Evolutionary conservation across 2,113 vertebrate genomes (phyloP).

Genomic region (Prochilodus magdalenae): DNA sequence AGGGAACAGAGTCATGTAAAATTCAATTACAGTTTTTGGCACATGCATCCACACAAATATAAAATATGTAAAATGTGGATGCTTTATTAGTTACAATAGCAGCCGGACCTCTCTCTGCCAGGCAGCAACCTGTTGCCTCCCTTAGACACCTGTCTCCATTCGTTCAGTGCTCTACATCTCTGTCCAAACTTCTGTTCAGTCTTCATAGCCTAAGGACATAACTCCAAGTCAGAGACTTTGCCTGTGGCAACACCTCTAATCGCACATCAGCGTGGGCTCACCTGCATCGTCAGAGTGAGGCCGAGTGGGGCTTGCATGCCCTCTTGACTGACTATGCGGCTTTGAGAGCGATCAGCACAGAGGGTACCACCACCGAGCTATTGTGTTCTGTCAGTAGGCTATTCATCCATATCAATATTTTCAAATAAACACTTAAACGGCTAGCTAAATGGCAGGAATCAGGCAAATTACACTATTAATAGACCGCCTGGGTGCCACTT

Average conservation of each 20-base stretch:
- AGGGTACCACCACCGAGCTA: not conserved
- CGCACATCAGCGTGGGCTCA: slow-evolving; percentile 47
- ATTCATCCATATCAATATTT: slow-evolving; percentile 46
- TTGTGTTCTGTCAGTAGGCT: not conserved
- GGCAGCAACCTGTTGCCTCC: slow-evolving; percentile 9
- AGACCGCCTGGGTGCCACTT: slow-evolving; percentile 37
- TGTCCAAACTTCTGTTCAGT: slow-evolving; percentile 43
- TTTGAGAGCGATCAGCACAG: slow-evolving; percentile 12
- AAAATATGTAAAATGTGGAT: too few species aligned
- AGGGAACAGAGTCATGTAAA: too few species aligned
- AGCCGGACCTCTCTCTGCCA: not conserved
- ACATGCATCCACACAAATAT: too few species aligned
- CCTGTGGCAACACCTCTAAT: slow-evolving; percentile 53
- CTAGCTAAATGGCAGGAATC: slow-evolving; percentile 35
- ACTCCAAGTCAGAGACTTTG: slow-evolving; percentile 42
- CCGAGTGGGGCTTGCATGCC: slow-evolving; percentile 24
- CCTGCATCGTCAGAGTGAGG: slow-evolving; percentile 36
- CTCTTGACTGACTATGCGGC: slow-evolving; percentile 17
- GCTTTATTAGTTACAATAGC: too few species aligned
- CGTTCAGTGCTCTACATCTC: slow-evolving; percentile 18
- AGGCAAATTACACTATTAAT: slow-evolving; percentile 51
- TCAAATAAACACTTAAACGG: slow-evolving; percentile 47
- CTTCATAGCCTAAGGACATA: slow-evolving; percentile 54
- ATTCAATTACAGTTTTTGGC: too few species aligned
- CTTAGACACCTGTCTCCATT: slow-evolving; percentile 26